These are phyloP conservation scores for Eleginops maclovinus DNA, from an alignment of 2,113 vertebrate species.

Conservation along the genomic window DNA sequence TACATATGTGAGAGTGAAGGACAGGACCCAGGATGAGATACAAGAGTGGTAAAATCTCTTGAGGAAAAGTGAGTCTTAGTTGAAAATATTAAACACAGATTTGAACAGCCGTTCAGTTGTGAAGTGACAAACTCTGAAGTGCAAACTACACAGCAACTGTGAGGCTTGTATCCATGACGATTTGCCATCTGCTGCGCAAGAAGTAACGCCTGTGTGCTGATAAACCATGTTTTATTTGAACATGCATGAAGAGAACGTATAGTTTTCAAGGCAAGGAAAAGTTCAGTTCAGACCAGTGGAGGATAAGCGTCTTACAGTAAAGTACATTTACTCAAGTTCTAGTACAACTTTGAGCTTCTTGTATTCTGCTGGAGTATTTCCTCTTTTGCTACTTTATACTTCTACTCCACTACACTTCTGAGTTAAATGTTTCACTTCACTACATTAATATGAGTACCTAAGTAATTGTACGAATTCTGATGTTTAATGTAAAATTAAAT, in stretches of 20 bases:
- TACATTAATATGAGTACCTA: not conserved
- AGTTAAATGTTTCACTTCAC: not conserved
- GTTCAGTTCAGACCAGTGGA: not conserved
- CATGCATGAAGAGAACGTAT: constrained; percentile 23
- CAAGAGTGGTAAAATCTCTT: not conserved
- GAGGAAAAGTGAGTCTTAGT: constrained; percentile 25
- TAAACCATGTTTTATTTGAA: constrained; percentile 40
- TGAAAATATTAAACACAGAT: constrained; percentile 49
- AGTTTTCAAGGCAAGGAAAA: not conserved
- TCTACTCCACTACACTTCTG: not conserved
- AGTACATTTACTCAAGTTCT: not conserved
- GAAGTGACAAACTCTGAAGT: constrained; percentile 37
- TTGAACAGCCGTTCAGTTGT: constrained; percentile 46
- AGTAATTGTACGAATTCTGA: not conserved
- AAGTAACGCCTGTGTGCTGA: constrained; percentile 30
- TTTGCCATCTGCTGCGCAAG: constrained; percentile 67
- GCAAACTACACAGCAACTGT: constrained; percentile 46
- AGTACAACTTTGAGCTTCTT: not conserved
- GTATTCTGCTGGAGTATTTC: not conserved
- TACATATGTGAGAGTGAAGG: not conserved
- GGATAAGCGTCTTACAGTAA: not conserved
- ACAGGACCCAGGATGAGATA: constrained; percentile 17
- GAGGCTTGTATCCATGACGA: constrained; percentile 53
- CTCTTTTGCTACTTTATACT: not conserved
- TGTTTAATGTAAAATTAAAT: not conserved